Percentiles rank a stretch among this genome's conserved stretches.
Evolutionary conservation across 2,888 invertebrate species (phyloP).

Genomic region (Andrena minutula): DNA sequence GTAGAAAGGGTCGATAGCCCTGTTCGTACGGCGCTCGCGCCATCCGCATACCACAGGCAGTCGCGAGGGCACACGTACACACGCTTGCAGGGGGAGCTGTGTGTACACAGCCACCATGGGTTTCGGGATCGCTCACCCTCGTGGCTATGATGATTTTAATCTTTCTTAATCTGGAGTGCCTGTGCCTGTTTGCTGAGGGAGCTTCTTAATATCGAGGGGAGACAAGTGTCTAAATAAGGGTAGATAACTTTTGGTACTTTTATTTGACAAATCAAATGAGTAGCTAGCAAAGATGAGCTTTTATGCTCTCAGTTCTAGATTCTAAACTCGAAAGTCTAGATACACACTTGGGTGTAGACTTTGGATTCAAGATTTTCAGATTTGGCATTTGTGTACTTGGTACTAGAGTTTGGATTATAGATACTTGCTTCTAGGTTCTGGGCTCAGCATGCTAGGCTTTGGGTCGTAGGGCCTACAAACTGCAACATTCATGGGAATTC

Average conservation of each 20-base stretch:
- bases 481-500: too few relatives aligned
- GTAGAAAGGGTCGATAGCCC: slow-evolving; percentile 81
- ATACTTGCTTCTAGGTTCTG: neutral
- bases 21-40: slow-evolving; percentile 80
- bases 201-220: neutral
- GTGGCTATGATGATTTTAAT: slow-evolving; percentile 13
- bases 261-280: too few relatives aligned
- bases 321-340: too few relatives aligned
- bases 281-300: too few relatives aligned
- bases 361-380: too few relatives aligned
- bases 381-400: neutral
- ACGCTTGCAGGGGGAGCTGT: neutral
- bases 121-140: slow-evolving; percentile 7
- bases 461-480: neutral
- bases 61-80: slow-evolving; percentile 7
- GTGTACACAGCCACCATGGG: slow-evolving; percentile 18
- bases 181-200: neutral
- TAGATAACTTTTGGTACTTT: too few relatives aligned
- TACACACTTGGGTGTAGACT: too few relatives aligned
- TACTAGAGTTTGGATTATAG: neutral
- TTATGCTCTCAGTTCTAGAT: too few relatives aligned
- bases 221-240: neutral
- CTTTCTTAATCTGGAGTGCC: neutral
- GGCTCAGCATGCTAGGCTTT: neutral
- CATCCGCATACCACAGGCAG: slow-evolving; percentile 54